Base-by-base conservation (phyloP, 2,888 invertebrate species). In the Lithodes maja region DNA sequence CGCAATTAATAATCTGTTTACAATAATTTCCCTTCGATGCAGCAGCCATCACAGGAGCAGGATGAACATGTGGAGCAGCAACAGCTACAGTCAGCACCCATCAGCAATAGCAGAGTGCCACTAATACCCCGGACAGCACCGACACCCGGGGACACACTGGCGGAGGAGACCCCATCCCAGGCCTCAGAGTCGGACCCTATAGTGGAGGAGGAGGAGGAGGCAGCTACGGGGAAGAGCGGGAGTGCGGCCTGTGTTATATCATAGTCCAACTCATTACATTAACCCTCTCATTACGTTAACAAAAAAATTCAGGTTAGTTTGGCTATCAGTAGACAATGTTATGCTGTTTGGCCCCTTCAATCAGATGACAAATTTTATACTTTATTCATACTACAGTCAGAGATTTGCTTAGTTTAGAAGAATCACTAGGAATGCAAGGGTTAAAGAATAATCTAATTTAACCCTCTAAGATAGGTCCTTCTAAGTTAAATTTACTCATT, bases 241-340 rank as follows among this genome's bases (percentile, higher is more conserved):
- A 88, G 88, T 88, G 88, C 88, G 54, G 88, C 88, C 7, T 88
- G 88, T 79, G 84, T 88, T 2, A 74, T 88, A 55, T 83, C 88
- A 15, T 88, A 85, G 61, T 69, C 12, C 2, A 1, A 53, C 3
- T 9, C 33, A 12, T 9, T 9, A 53, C 55, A 0, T 33, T 75
- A n/a, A 54, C 54, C 69, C 9, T 7, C 78, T 85, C 33, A 54
- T 33, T 33, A 33, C 33, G 33, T 33, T 33, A 33, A 33, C 33
- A 33, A 33, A 0, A 33, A 33, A 33, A 0, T 33, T 33, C 33
- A 33, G 33, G 33, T 33, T 33, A 33, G 33, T 33, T 33, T 33
- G 33, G 33, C 33, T 33, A 33, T 33, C 33, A 33, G 33, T 33
- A 33, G 33, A 33, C 33, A 33, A 33, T 33, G 33, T 33, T 33